phyloP scores from a whole-genome alignment of 2,888 invertebrate species.

The Xanthostigma xanthostigma region DNA sequence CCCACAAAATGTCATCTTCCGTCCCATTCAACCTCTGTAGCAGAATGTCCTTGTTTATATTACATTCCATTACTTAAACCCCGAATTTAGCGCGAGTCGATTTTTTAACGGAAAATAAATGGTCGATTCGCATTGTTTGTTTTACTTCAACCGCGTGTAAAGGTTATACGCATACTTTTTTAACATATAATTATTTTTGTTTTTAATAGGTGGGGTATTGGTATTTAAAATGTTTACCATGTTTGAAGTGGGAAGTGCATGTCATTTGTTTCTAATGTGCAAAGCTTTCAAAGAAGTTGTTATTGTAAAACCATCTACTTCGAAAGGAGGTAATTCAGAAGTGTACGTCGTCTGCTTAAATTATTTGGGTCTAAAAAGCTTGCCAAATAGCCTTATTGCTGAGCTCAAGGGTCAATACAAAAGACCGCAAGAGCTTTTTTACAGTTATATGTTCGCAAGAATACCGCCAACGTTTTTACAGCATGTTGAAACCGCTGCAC shows the following conservation, averaged over 20 bases:
- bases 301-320: conserved; percentile 77
- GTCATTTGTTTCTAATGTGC: conserved; percentile 63
- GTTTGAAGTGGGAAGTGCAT: conserved; percentile 69
- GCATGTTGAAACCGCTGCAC: conserved; percentile 46
- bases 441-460: conserved; percentile 42
- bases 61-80: too few relatives aligned
- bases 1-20: too few relatives aligned
- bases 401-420: conserved; percentile 31
- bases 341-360: conserved; percentile 65
- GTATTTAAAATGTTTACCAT: conserved; percentile 83
- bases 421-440: conserved; percentile 23
- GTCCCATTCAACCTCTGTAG: too few relatives aligned
- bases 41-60: too few relatives aligned
- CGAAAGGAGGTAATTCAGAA: conserved; percentile 93
- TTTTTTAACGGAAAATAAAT: too few relatives aligned
- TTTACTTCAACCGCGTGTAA: too few relatives aligned
- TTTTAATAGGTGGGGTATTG: conserved; percentile 52
- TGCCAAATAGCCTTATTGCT: conserved; percentile 16
- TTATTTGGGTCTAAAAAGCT: conserved; percentile 34
- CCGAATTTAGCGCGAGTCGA: too few relatives aligned
- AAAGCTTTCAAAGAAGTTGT: conserved; percentile 57
- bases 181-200: conserved; percentile 3
- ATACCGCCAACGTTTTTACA: conserved; percentile 48
- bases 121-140: too few relatives aligned
- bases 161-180: too few relatives aligned